Evolutionary conservation across 2,113 vertebrate species (phyloP).

Genomic region (Syngnathus floridae): DNA sequence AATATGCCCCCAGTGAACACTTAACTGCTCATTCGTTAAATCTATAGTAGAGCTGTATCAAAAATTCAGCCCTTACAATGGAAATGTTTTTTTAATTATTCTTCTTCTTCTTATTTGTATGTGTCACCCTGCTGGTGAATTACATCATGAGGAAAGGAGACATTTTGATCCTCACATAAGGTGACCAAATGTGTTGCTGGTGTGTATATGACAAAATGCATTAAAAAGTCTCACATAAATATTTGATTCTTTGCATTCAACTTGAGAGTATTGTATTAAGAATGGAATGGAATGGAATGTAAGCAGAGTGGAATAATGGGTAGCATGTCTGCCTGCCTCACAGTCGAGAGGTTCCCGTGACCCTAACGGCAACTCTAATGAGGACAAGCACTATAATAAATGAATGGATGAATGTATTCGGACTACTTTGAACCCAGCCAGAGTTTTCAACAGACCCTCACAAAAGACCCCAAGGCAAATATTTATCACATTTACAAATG

Average conservation of each 20-base stretch:
- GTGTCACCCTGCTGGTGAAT: not conserved
- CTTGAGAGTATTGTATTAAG: not conserved
- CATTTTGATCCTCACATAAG: not conserved
- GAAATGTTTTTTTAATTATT: not conserved
- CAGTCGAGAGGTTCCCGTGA: not conserved
- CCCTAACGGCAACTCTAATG: not conserved
- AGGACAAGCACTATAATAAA: not conserved
- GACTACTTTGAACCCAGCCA: conserved; percentile 1
- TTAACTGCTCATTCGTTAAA: not conserved
- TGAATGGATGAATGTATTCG: not conserved
- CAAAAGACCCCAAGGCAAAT: conserved; percentile 23
- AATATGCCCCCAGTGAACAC: not conserved
- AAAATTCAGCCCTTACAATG: not conserved
- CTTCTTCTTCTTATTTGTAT: not conserved
- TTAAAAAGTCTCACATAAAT: not conserved
- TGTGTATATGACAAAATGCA: not conserved
- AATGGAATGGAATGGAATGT: not conserved
- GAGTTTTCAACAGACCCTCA: not conserved
- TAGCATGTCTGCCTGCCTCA: not conserved
- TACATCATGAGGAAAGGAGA: no score
- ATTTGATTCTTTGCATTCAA: not conserved
- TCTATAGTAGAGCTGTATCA: not conserved
- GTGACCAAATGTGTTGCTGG: not conserved
- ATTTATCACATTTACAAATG: conserved; percentile 7
- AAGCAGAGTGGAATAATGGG: not conserved